Evolutionary conservation across 2,888 invertebrate genomes (phyloP), one percentile per base, ranked within the genome.

Genomic region (Gryllus longicercus): DNA sequence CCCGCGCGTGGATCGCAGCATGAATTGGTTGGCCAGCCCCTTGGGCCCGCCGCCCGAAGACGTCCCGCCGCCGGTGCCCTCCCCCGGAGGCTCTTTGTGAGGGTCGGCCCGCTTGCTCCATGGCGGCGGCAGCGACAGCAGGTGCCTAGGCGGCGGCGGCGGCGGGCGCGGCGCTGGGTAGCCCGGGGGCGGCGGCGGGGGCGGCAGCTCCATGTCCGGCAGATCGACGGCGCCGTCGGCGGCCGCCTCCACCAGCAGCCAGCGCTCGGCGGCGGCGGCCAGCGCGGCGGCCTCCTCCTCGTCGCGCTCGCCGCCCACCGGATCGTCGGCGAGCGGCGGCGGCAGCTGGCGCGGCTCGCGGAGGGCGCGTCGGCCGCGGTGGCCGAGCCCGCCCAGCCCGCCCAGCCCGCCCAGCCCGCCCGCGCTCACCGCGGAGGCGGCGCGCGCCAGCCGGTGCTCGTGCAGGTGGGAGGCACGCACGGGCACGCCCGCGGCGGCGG

Each of bases 1-100:
- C 83, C 93, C 93, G 84, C 95, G 91, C 82, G 93, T 91, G 81
- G 93, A 92, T 84, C 94, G 91, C 85, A 94, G 88, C 93, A 95
- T 93, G 88, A 94, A 90, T 87, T 94, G 94, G 85, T 91, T 93
- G 79, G 92, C 92, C 84, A 92, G 89, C 84, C 91, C 91, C 80
- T 90, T 82, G 80, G 77, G 77, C 50, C 81, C 25, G 49, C 75
- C 82, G 18, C 80, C 78, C 1, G 78, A 51, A 2, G 76, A 14
- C n/a, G n/a, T 63, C 21, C 78, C 78, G 38, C 51, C 75, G 74
- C 75, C 75, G 77, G n/a, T 75, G 23, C 80, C 77, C 51, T 79
- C 38, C 74, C 75, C 78, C 74, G 78, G 38, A 50, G 51, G 76
- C 12, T 50, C 50, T 38, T 50, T 11, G 14, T 51, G 80, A 16